Conservation (phyloP, 2,888 invertebrate species). For the Drosophila infuscata region DNA sequence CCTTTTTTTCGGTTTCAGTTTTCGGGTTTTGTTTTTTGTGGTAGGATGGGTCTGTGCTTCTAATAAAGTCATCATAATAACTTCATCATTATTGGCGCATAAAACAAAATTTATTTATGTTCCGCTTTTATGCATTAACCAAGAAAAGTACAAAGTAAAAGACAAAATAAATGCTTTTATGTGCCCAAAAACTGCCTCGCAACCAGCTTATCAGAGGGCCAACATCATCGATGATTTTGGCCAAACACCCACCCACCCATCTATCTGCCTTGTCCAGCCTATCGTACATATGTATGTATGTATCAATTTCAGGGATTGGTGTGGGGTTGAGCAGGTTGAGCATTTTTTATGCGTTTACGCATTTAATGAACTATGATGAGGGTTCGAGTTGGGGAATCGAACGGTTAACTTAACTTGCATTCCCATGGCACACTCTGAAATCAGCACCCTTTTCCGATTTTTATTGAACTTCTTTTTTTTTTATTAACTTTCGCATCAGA, state of each 20-base stretch:
- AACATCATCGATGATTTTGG: not conserved
- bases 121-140: constrained; percentile 60
- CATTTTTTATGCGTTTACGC: constrained; percentile 66
- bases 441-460: constrained; percentile 70
- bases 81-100: constrained; percentile 81
- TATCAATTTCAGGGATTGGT: constrained; percentile 9
- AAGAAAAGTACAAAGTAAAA: constrained; percentile 56
- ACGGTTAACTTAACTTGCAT: constrained; percentile 30
- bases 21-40: constrained; percentile 1
- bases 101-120: constrained; percentile 79
- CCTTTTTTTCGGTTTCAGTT: constrained; percentile 22
- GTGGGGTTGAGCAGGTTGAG: not conserved
- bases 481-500: constrained; percentile 70
- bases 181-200: constrained; percentile 30
- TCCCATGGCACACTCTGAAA: constrained; percentile 62
- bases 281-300: constrained; percentile 24
- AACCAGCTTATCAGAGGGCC: constrained; percentile 7
- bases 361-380: constrained; percentile 82
- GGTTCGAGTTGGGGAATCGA: constrained; percentile 59
- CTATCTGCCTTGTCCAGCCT: constrained; percentile 9
- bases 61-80: constrained; percentile 81
- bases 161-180: constrained; percentile 79
- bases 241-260: not conserved
- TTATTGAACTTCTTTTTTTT: constrained; percentile 72
- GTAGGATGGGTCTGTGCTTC: constrained; percentile 35